phyloP scores from a whole-genome alignment of 2,113 vertebrate genomes.

The Pongo abelii region DNA sequence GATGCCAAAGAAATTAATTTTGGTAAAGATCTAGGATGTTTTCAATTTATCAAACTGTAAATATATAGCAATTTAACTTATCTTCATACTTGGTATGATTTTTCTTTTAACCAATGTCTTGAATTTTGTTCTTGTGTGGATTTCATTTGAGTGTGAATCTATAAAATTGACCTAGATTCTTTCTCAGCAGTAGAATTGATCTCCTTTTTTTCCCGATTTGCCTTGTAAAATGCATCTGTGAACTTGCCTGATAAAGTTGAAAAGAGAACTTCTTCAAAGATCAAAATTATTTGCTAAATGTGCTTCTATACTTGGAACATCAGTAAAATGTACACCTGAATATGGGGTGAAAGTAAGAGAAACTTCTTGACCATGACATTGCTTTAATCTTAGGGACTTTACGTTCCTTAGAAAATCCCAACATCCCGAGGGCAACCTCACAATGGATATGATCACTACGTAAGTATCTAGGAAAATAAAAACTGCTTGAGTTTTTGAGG shows the following conservation, averaged over 20 bases:
- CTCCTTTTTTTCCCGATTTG: neutral
- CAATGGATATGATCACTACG: neutral
- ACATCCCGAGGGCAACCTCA: neutral
- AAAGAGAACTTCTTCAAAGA: constrained; percentile 51
- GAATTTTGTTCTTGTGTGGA: constrained; percentile 7
- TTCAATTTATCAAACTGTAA: constrained; percentile 21
- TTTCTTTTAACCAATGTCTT: constrained; percentile 38
- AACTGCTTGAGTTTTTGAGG: neutral
- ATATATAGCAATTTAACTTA: constrained; percentile 21
- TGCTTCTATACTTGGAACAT: constrained; percentile 40
- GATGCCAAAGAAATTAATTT: neutral
- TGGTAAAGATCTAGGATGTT: neutral
- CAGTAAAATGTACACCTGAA: neutral
- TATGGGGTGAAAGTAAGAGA: neutral
- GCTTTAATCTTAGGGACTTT: constrained; percentile 27
- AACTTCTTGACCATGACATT: neutral
- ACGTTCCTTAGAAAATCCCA: neutral
- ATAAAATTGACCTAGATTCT: constrained; percentile 74
- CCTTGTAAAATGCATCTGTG: constrained; percentile 28
- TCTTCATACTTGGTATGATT: constrained; percentile 40
- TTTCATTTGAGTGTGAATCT: constrained; percentile 48
- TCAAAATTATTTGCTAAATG: neutral
- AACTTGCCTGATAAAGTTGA: constrained; percentile 32
- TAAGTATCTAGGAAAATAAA: neutral
- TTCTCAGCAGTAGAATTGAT: constrained; percentile 54